These are phyloP conservation scores for Stigmatopora argus DNA, from an alignment of 2,113 vertebrate species.

Conservation along the genomic window DNA sequence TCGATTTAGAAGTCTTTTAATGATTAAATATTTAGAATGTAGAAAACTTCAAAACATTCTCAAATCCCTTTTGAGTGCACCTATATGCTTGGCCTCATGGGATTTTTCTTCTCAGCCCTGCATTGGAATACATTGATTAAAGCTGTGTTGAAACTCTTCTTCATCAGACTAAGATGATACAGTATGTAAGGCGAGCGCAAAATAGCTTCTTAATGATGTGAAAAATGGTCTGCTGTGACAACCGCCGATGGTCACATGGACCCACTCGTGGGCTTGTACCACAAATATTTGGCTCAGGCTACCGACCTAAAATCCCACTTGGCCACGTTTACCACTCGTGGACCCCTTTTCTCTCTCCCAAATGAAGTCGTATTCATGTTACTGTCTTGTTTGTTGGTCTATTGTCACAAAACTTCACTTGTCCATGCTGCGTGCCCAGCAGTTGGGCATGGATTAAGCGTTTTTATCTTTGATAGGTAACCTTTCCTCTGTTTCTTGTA, in stretches of 20 bases:
- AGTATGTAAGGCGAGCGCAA: slow-evolving; percentile 25
- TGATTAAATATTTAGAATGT: slow-evolving; percentile 32
- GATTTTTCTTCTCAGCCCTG: slow-evolving; percentile 26
- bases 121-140: slow-evolving; percentile 22
- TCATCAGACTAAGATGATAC: slow-evolving; percentile 35
- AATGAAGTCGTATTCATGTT: neutral
- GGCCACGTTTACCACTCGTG: neutral
- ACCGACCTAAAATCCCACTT: slow-evolving; percentile 26
- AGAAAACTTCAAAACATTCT: slow-evolving; percentile 22
- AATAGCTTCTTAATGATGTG: slow-evolving; percentile 2
- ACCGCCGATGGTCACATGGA: slow-evolving; percentile 29
- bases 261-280: slow-evolving; percentile 11
- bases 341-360: neutral
- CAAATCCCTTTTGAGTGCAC: slow-evolving; percentile 28
- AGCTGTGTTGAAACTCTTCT: slow-evolving; percentile 33
- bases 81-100: slow-evolving; percentile 33
- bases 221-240: slow-evolving; percentile 43
- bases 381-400: neutral
- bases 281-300: slow-evolving; percentile 19
- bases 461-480: neutral
- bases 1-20: neutral
- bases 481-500: slow-evolving; percentile 10
- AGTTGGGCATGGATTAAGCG: neutral
- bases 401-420: neutral
- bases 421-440: neutral